These are phyloP conservation scores for Triplophysa tibetana DNA, from an alignment of 2,113 vertebrate genomes.

Conservation along the genomic window DNA sequence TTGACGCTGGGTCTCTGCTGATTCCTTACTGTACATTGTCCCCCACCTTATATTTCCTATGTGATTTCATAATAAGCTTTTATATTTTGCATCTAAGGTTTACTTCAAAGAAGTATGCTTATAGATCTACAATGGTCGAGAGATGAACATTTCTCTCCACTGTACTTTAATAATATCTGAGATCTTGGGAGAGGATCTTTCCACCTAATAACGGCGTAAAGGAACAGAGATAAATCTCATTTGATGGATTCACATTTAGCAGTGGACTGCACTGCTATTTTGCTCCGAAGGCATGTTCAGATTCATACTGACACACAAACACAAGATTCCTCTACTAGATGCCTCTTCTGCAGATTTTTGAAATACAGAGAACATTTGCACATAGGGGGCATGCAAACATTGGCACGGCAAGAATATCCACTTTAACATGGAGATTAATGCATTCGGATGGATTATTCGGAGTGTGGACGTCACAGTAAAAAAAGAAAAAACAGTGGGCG, in stretches of 20 bases:
- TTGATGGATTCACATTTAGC: slow-evolving; percentile 45
- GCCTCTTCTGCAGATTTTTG: neutral
- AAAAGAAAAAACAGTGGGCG: no score
- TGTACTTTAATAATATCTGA: slow-evolving; percentile 58
- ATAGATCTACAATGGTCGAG: slow-evolving; percentile 36
- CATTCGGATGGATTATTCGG: no score
- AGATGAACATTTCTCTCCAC: slow-evolving; percentile 55
- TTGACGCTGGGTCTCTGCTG: no score
- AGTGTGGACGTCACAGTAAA: no score
- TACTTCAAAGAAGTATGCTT: slow-evolving; percentile 19
- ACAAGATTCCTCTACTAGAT: neutral
- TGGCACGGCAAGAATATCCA: neutral
- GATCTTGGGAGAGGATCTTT: slow-evolving; percentile 54
- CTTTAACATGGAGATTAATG: neutral
- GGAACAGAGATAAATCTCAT: slow-evolving; percentile 58
- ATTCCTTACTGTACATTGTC: neutral
- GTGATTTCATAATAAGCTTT: neutral
- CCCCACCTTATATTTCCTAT: neutral
- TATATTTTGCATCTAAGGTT: slow-evolving; percentile 13
- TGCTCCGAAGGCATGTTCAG: slow-evolving; percentile 35
- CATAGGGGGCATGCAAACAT: neutral
- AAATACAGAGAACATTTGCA: neutral
- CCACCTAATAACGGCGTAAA: slow-evolving; percentile 57
- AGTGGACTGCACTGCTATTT: slow-evolving; percentile 29
- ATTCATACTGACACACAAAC: slow-evolving; percentile 43